Evolutionary conservation across 92 coral and sea anemone species (phyloP).

Genomic region (Hydrozoanthus gracilis): DNA sequence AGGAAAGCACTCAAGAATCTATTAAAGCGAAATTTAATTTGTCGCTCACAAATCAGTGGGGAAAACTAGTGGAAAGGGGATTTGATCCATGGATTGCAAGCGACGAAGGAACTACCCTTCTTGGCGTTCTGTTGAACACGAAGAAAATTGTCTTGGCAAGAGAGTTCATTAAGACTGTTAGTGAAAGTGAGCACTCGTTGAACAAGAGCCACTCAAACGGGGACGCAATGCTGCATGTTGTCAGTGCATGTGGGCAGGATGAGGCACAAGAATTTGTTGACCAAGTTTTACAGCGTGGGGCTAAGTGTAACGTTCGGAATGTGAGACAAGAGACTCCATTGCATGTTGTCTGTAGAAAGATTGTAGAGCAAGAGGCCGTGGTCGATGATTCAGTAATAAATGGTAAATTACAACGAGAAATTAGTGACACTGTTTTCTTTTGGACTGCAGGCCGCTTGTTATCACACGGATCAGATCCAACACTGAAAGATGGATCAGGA

Average conservation of each 20-base stretch:
- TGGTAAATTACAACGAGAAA: background rate
- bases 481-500: constrained; percentile 10
- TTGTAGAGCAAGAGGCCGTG: background rate
- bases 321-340: constrained; percentile 34
- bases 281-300: constrained; percentile 31
- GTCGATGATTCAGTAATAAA: background rate
- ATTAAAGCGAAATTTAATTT: background rate
- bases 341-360: constrained; percentile 36
- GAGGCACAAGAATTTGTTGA: constrained; percentile 28
- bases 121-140: background rate
- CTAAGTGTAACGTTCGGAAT: constrained; percentile 40
- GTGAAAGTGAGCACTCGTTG: background rate
- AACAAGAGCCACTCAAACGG: constrained; percentile 23
- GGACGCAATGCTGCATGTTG: constrained; percentile 10
- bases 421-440: constrained; percentile 25
- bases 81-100: constrained; percentile 29
- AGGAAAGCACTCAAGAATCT: background rate
- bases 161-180: background rate
- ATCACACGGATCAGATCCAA: constrained; percentile 38
- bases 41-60: constrained; percentile 1
- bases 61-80: background rate
- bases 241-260: constrained; percentile 19
- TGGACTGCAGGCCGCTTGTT: constrained; percentile 41
- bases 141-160: constrained; percentile 7
- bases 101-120: background rate